A percentile compares a stretch with the other conserved stretches of the same genome.
Conservation (phyloP, 1,140 invertebrate genomes). For the Drosophila azteca region DNA sequence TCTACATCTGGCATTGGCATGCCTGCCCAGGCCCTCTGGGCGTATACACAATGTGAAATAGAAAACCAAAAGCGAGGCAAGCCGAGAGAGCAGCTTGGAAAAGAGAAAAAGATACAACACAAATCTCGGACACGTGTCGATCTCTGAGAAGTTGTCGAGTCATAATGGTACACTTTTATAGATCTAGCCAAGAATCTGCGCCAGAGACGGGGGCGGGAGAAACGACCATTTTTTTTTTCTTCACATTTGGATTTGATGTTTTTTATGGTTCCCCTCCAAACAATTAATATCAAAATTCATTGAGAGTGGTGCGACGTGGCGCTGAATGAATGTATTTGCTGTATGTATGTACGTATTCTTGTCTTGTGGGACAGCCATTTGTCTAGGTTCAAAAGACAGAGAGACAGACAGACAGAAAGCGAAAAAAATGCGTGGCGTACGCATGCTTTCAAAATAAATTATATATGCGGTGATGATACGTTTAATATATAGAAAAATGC, state of each 20-base stretch:
- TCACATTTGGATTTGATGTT: conserved; percentile 2
- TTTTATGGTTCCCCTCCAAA: conserved; percentile 18
- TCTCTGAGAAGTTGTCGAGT: conserved; percentile 57
- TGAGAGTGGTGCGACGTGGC: conserved; percentile 21
- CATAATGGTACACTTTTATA: conserved; percentile 75
- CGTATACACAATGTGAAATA: conserved; percentile 53
- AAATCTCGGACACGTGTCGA: conserved; percentile 60
- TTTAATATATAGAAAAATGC: conserved; percentile 38
- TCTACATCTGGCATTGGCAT: conserved; percentile 14
- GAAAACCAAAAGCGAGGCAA: conserved; percentile 21
- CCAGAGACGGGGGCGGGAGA: not conserved
- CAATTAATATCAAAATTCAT: conserved; percentile 62
- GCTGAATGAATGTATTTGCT: conserved; percentile 50
- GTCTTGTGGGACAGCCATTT: conserved; percentile 31
- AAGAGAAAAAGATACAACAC: conserved; percentile 11
- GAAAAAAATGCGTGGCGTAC: conserved; percentile 65
- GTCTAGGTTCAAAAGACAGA: conserved; percentile 33
- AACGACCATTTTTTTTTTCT: conserved; percentile 6
- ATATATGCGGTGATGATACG: conserved; percentile 56
- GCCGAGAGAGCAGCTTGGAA: conserved; percentile 11
- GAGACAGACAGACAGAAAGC: not conserved
- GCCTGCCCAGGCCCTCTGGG: conserved; percentile 42
- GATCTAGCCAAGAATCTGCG: conserved; percentile 31
- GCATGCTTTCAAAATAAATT: conserved; percentile 77
- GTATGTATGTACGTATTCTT: conserved; percentile 11